Evolutionary conservation across 2,113 vertebrate species (phyloP).

Genomic region (Haemorhous mexicanus): DNA sequence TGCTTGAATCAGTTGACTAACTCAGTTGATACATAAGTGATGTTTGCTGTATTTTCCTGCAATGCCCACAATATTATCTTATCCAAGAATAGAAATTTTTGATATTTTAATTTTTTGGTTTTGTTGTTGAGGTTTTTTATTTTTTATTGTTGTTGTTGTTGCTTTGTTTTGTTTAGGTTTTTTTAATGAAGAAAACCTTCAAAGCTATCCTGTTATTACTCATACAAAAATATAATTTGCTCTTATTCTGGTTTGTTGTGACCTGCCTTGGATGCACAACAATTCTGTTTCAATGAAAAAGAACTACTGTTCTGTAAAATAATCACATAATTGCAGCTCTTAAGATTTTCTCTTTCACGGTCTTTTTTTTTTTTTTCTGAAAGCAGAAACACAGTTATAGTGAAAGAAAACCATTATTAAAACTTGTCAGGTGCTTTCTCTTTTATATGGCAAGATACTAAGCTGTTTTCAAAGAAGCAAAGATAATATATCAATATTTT

Average conservation of each 20-base stretch:
- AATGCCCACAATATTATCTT: not conserved
- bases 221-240: not conserved
- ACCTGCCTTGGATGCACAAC: not conserved
- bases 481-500: constrained; percentile 56
- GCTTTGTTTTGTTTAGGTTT: not conserved
- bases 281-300: not conserved
- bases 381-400: constrained; percentile 55
- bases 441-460: constrained; percentile 17
- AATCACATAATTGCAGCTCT: constrained; percentile 54
- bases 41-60: not conserved
- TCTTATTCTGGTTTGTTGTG: not conserved
- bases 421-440: constrained; percentile 45
- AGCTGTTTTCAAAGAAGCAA: constrained; percentile 45
- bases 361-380: constrained; percentile 24
- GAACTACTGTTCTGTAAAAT: constrained; percentile 32
- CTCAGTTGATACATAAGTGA: not conserved
- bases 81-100: not conserved
- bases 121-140: not conserved
- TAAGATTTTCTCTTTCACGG: constrained; percentile 40
- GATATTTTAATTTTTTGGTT: not conserved
- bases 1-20: not conserved
- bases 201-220: not conserved
- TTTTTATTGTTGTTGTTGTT: not conserved
- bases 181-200: not conserved
- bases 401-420: constrained; percentile 58